These are phyloP conservation scores for Ophioninae sp. DNA, from an alignment of 2,888 invertebrate genomes.

Conservation along the genomic window DNA sequence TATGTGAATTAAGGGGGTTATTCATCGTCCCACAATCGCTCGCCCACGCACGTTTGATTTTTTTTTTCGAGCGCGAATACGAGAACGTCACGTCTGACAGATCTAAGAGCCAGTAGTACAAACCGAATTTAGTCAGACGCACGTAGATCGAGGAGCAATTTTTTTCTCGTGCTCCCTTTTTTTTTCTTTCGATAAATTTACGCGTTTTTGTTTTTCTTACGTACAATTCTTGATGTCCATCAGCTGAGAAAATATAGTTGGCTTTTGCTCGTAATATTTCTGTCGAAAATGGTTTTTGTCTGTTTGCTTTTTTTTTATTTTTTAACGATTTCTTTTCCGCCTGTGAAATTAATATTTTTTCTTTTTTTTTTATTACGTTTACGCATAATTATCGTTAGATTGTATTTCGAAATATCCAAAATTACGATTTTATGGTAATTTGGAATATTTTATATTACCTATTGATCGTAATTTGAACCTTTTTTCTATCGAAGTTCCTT, in stretches of 20 bases:
- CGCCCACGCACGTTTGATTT: not conserved
- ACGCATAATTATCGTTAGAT: no score
- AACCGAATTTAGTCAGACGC: conserved; percentile 51
- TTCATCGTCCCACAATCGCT: not conserved
- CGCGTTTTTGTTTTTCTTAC: not conserved
- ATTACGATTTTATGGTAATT: no score
- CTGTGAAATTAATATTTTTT: no score
- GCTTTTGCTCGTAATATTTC: no score
- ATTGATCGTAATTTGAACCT: not conserved
- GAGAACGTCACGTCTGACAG: not conserved
- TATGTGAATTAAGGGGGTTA: not conserved
- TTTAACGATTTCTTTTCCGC: no score
- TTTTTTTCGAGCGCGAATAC: not conserved
- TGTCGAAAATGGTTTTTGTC: no score
- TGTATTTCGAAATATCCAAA: no score
- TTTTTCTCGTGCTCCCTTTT: conserved; percentile 8
- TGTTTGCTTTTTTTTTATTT: no score
- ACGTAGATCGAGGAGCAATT: conserved; percentile 14
- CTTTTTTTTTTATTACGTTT: no score
- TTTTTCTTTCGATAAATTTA: conserved; percentile 11
- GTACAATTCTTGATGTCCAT: not conserved
- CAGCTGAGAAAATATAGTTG: not conserved
- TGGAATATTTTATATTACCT: no score
- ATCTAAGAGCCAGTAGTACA: conserved; percentile 27
- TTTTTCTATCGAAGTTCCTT: not conserved